Evolutionary conservation across 2,888 invertebrate species (phyloP), one percentile per base, ranked within the genome.

Genomic region (Parnassius mnemosyne): DNA sequence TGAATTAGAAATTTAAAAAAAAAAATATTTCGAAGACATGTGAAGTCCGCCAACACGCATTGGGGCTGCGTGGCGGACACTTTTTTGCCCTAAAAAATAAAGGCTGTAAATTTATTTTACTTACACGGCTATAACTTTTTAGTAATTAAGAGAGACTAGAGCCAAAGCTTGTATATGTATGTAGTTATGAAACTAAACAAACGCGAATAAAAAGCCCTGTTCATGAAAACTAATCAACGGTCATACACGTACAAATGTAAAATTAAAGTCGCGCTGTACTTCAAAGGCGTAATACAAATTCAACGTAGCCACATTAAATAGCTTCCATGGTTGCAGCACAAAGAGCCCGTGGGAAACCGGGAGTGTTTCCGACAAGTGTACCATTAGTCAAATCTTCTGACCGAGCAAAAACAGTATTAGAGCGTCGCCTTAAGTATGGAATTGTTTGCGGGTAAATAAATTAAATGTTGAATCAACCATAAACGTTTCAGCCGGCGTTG

Each of bases 321-420:
- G 72, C 71, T 72, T 67, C 62, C 61, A 61, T 64, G 58, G 60
- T 68, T 67, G 69, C 9, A 58, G 68, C 66, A 70, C 67, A 69
- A 73, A 69, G 74, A 69, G 70, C 64, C 75, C 77, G 76, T 87
- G 89, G 79, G 87, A 88, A 83, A 65, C 66, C 64, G 63, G 76
- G 78, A 65, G 79, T 88, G 88, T 65, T 60, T 54, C 60, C 70
- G 86, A 87, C 86, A 80, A 71, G 69, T 61, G 55, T 63, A 71
- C 81, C 84, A 89, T 89, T 89, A 87, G 83, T 88, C 87, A 89
- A 86, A 86, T 85, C 80, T 81, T 80, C 76, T 79, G 78, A 79
- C 78, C 73, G 73, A 75, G 79, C 83, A 83, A 87, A 82, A 84
- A 85, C 80, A 71, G 68, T 69, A 69, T 71, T 72, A 71, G 70